Evolutionary conservation across 2,888 invertebrate species (phyloP).

Genomic region (Monoplex corrugatus): DNA sequence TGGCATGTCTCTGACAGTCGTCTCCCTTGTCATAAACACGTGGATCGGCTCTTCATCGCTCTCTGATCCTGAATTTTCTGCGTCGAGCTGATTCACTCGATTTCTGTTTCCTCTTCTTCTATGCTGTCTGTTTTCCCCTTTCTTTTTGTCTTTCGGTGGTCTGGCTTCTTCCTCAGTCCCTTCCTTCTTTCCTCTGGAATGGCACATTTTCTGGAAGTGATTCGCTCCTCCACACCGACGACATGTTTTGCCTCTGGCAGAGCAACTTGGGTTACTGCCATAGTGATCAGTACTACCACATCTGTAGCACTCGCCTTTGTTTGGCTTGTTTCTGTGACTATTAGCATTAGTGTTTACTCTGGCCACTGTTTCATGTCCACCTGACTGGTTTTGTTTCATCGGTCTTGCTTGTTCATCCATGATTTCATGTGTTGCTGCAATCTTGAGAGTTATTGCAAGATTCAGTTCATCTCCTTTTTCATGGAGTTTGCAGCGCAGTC

Average conservation of each 20-base stretch:
- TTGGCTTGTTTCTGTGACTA: conserved; percentile 2
- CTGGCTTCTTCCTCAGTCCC: too few species aligned
- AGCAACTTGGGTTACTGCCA: not conserved
- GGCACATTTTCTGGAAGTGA: too few species aligned
- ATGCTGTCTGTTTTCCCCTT: too few species aligned
- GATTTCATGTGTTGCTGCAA: not conserved
- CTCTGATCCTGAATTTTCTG: not conserved
- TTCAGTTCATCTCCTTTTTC: not conserved
- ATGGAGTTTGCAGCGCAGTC: not conserved
- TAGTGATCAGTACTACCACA: not conserved
- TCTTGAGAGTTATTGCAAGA: not conserved
- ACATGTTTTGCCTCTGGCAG: not conserved
- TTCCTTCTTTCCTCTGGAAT: too few species aligned
- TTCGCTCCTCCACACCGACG: not conserved
- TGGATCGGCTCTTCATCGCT: not conserved
- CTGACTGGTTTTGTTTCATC: not conserved
- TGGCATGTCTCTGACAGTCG: not conserved
- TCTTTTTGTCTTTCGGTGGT: too few species aligned
- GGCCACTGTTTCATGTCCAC: too few species aligned
- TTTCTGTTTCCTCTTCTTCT: not conserved
- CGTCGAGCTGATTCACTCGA: not conserved
- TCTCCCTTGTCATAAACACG: not conserved
- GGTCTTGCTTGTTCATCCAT: too few species aligned
- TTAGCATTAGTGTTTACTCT: not conserved
- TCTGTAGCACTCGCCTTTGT: not conserved